Evolutionary conservation across 1,140 invertebrate genomes (phyloP).

Genomic region (Polyergus mexicanus): DNA sequence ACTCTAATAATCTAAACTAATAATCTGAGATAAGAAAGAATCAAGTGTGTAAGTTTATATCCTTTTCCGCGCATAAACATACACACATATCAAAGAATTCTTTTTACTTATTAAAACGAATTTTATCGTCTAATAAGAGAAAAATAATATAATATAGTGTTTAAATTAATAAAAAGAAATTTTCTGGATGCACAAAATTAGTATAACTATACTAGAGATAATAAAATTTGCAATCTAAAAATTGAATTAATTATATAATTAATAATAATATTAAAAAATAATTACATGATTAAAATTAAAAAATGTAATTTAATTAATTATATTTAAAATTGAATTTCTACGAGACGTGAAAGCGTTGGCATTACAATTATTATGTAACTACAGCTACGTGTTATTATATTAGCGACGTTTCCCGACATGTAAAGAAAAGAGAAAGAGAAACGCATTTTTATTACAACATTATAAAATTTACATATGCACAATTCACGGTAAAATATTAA

Average conservation of each 20-base stretch:
- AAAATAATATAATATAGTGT: too few species aligned
- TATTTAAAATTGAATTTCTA: constrained; percentile 2
- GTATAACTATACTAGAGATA: not conserved
- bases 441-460: constrained; percentile 84
- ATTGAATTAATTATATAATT: not conserved
- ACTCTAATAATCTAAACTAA: too few species aligned
- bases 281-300: not conserved
- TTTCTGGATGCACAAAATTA: not conserved
- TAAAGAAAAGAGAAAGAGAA: constrained; percentile 67
- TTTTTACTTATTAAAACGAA: too few species aligned
- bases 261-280: not conserved
- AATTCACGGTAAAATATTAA: constrained; percentile 75
- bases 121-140: too few species aligned
- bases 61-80: too few species aligned
- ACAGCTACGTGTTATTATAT: not conserved
- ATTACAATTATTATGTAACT: not conserved
- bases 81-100: too few species aligned
- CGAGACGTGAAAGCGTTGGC: not conserved
- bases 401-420: not conserved
- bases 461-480: constrained; percentile 84
- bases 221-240: not conserved
- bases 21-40: too few species aligned
- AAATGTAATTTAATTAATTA: not conserved
- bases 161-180: too few species aligned
- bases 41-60: too few species aligned